Percentiles rank a stretch among this genome's conserved stretches.
Conservation (phyloP, 2,113 vertebrate genomes). For the Nothocercus nigrocapillus region DNA sequence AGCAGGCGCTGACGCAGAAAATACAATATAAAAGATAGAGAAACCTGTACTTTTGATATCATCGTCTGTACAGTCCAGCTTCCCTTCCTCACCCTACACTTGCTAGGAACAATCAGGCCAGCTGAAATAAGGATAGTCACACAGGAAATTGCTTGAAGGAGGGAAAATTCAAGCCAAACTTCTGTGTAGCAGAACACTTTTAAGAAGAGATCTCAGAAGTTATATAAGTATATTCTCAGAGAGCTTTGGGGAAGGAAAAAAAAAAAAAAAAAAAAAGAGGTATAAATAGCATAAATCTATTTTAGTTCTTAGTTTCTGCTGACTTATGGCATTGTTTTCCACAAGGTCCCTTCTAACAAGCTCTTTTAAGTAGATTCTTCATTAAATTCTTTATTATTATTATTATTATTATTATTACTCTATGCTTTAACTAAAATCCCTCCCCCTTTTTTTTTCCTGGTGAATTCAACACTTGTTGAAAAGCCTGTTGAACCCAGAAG, state of each 20-base stretch:
- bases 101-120: background rate
- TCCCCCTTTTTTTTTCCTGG: background rate
- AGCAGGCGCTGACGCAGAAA: background rate
- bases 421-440: background rate
- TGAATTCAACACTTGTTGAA: background rate
- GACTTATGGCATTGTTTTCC: background rate
- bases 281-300: background rate
- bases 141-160: background rate
- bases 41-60: conserved; percentile 8
- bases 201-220: background rate
- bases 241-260: background rate
- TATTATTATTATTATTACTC: background rate
- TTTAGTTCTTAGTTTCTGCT: background rate
- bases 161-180: background rate
- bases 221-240: background rate
- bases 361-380: background rate
- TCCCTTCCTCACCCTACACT: background rate
- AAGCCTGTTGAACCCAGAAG: background rate
- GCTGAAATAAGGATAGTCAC: background rate
- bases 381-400: background rate
- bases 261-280: background rate
- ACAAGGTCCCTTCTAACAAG: background rate
- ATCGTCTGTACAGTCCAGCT: background rate
- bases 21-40: background rate
- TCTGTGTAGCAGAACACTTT: background rate